A percentile compares a stretch with the other conserved stretches of the same genome.
Evolutionary conservation across 2,888 invertebrate species (phyloP).

Genomic region (Rotaria socialis): DNA sequence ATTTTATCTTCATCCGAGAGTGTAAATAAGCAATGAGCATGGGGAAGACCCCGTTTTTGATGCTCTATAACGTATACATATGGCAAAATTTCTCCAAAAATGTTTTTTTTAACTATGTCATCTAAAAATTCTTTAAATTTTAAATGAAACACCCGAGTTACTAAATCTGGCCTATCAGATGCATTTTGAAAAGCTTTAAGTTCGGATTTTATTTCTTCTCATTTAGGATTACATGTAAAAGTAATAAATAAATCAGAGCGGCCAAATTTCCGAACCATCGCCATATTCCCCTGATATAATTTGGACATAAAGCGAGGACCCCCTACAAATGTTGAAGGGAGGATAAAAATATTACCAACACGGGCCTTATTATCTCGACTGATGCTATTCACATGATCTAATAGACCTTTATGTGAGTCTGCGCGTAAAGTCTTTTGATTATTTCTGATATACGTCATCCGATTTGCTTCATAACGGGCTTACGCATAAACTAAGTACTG

Average conservation of each 20-base stretch:
- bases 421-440: conserved; percentile 47
- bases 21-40: conserved; percentile 50
- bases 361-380: conserved; percentile 44
- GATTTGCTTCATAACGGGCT: conserved; percentile 48
- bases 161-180: conserved; percentile 46
- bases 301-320: conserved; percentile 56
- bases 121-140: too few species aligned
- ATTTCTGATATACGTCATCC: conserved; percentile 47
- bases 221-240: conserved; percentile 48
- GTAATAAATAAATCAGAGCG: conserved; percentile 58
- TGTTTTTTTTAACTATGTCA: conserved; percentile 47
- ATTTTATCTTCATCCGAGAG: conserved; percentile 50
- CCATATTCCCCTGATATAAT: conserved; percentile 59
- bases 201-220: conserved; percentile 47
- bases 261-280: conserved; percentile 58
- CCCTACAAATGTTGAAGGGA: conserved; percentile 53
- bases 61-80: conserved; percentile 49
- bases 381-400: conserved; percentile 49
- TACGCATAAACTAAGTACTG: conserved; percentile 47
- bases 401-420: conserved; percentile 50
- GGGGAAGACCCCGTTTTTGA: conserved; percentile 55
- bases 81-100: conserved; percentile 36
- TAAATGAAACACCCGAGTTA: neutral
- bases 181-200: conserved; percentile 44
- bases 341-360: conserved; percentile 49